Percentiles rank a stretch among this genome's conserved stretches.
These are phyloP conservation scores for Neodiprion pinetum DNA, from an alignment of 1,140 invertebrate species.

Conservation along the genomic window DNA sequence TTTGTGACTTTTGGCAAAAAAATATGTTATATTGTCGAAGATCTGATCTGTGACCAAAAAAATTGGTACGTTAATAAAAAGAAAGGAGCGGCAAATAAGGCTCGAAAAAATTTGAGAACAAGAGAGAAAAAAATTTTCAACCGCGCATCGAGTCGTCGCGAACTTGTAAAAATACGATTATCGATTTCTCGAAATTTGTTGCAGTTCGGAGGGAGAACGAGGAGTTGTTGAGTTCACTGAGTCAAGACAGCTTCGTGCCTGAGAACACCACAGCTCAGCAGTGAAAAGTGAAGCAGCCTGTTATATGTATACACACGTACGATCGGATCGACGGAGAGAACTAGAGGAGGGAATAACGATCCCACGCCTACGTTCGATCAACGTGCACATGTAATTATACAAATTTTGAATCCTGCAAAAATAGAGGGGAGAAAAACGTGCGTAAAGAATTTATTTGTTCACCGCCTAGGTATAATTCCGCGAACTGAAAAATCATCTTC, in stretches of 20 bases:
- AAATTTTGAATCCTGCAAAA: too few species aligned
- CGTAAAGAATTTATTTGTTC: too few species aligned
- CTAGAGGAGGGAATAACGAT: neutral
- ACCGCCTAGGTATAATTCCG: too few species aligned
- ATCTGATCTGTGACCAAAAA: too few species aligned
- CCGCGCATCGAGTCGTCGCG: too few species aligned
- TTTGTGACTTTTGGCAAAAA: too few species aligned
- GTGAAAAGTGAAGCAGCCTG: neutral
- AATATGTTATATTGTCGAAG: too few species aligned
- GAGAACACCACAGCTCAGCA: slow-evolving; percentile 39
- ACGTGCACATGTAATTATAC: too few species aligned
- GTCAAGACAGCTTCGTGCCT: slow-evolving; percentile 46
- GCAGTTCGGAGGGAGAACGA: slow-evolving; percentile 63
- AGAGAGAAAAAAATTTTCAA: too few species aligned
- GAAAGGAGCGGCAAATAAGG: neutral
- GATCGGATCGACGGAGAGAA: neutral
- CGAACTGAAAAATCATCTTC: too few species aligned
- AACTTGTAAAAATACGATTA: too few species aligned
- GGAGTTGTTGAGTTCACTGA: slow-evolving; percentile 60
- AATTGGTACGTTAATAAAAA: neutral
- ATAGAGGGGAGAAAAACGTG: too few species aligned
- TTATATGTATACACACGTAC: neutral
- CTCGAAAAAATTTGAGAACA: neutral
- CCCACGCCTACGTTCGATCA: neutral
- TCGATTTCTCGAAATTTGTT: slow-evolving; percentile 34